Evolutionary conservation across 2,113 vertebrate species (phyloP).

Genomic region (Entelurus aequoreus): DNA sequence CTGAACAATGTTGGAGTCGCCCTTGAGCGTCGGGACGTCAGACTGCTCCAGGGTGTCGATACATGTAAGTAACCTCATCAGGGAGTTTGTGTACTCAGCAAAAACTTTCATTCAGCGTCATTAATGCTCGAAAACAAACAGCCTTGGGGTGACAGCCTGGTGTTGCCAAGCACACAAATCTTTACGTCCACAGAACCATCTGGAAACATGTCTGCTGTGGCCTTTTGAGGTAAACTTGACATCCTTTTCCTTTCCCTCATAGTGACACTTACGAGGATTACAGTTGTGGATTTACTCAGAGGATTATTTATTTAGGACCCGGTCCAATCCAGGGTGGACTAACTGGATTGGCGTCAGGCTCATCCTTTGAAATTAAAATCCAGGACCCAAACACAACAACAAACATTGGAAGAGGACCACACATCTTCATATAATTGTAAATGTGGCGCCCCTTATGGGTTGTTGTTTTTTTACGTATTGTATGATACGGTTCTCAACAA

Average conservation of each 20-base stretch:
- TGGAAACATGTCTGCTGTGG: too few species aligned
- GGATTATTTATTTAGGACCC: not conserved
- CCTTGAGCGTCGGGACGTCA: slow-evolving; percentile 18
- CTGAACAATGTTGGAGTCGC: slow-evolving; percentile 11
- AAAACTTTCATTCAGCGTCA: slow-evolving; percentile 30
- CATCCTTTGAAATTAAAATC: not conserved
- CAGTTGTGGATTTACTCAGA: not conserved
- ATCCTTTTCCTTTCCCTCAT: too few species aligned
- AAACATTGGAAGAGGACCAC: too few species aligned
- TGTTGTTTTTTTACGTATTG: too few species aligned
- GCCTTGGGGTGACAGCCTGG: slow-evolving; percentile 26
- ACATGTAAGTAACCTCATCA: slow-evolving; percentile 43
- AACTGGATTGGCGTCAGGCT: not conserved
- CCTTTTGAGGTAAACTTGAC: too few species aligned
- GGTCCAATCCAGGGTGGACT: not conserved
- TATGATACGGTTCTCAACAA: too few species aligned
- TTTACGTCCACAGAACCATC: too few species aligned
- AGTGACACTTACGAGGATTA: not conserved
- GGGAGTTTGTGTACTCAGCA: slow-evolving; percentile 35
- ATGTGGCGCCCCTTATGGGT: too few species aligned
- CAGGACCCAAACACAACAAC: too few species aligned
- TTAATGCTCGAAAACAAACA: slow-evolving; percentile 35
- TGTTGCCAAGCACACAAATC: slow-evolving; percentile 5
- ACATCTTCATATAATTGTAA: too few species aligned
- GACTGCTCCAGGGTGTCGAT: slow-evolving; percentile 30